A percentile compares a stretch with the other conserved stretches of the same genome.
These are phyloP conservation scores for Diaprepes abbreviatus DNA, from an alignment of 2,888 invertebrate species.

Conservation along the genomic window DNA sequence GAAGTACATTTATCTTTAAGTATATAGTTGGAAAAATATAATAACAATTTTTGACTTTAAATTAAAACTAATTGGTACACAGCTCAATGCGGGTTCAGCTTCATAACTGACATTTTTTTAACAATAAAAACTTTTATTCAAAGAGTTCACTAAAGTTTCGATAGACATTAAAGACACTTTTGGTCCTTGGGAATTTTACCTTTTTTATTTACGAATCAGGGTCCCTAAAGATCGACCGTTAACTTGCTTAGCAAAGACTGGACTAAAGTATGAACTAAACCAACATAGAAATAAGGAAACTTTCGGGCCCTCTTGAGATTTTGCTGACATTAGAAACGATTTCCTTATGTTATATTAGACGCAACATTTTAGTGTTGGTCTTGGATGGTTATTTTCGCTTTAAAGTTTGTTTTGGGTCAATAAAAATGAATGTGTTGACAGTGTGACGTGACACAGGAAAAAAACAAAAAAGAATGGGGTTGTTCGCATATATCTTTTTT, in stretches of 20 bases:
- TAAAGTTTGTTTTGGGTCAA: constrained; percentile 1
- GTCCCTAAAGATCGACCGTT: constrained; percentile 37
- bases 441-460: too few relatives aligned
- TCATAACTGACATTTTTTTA: background rate
- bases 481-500: too few relatives aligned
- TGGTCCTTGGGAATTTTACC: constrained; percentile 32
- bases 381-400: constrained; percentile 31
- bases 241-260: constrained; percentile 34
- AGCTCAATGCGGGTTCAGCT: too few relatives aligned
- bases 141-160: constrained; percentile 40
- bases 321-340: constrained; percentile 8
- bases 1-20: too few relatives aligned
- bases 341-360: constrained; percentile 34
- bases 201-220: constrained; percentile 35
- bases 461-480: too few relatives aligned
- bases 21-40: too few relatives aligned
- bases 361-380: constrained; percentile 17
- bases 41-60: too few relatives aligned
- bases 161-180: constrained; percentile 38
- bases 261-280: constrained; percentile 26
- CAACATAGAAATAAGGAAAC: constrained; percentile 25
- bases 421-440: background rate
- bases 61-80: too few relatives aligned
- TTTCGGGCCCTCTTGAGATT: constrained; percentile 21
- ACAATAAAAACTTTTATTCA: constrained; percentile 26